phyloP scores from a whole-genome alignment of 1,140 invertebrate genomes.

The Macrobrachium nipponense region DNA sequence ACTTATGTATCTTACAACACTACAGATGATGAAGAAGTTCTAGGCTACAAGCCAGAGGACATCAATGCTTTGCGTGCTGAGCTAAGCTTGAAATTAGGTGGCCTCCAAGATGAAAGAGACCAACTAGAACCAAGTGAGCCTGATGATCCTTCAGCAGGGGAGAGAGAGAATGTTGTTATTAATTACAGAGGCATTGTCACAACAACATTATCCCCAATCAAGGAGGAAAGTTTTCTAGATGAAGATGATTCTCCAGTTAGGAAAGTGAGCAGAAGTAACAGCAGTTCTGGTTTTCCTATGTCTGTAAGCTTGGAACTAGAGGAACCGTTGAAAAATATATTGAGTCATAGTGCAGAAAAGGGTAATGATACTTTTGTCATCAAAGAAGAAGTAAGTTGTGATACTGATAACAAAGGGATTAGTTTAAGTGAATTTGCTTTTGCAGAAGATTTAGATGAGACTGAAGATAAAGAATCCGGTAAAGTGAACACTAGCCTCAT shows the following conservation, averaged over 20 bases:
- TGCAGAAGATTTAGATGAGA: constrained; percentile 7
- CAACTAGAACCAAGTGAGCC: constrained; percentile 31
- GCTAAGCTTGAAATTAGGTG: constrained; percentile 42
- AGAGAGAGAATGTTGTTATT: constrained; percentile 52
- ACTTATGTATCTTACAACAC: constrained; percentile 51
- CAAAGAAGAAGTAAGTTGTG: constrained; percentile 18
- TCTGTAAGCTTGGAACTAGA: constrained; percentile 50
- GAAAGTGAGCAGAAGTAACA: not conserved
- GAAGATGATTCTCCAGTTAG: constrained; percentile 42
- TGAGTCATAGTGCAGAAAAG: not conserved
- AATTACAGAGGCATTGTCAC: constrained; percentile 50
- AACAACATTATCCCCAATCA: constrained; percentile 50
- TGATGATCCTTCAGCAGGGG: constrained; percentile 23
- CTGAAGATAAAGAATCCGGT: not conserved
- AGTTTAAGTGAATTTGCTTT: not conserved
- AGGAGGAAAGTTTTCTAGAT: constrained; percentile 51
- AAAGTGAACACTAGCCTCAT: not conserved
- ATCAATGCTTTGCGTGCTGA: constrained; percentile 56
- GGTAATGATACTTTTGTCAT: constrained; percentile 4
- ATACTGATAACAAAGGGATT: not conserved
- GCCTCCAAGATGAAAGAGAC: constrained; percentile 19
- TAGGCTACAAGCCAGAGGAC: constrained; percentile 49
- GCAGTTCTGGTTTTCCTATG: not conserved
- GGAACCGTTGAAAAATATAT: constrained; percentile 11
- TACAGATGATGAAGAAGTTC: constrained; percentile 51